These are phyloP conservation scores for Porites lobata DNA, from an alignment of 92 coral and sea anemone genomes.

Conservation along the genomic window DNA sequence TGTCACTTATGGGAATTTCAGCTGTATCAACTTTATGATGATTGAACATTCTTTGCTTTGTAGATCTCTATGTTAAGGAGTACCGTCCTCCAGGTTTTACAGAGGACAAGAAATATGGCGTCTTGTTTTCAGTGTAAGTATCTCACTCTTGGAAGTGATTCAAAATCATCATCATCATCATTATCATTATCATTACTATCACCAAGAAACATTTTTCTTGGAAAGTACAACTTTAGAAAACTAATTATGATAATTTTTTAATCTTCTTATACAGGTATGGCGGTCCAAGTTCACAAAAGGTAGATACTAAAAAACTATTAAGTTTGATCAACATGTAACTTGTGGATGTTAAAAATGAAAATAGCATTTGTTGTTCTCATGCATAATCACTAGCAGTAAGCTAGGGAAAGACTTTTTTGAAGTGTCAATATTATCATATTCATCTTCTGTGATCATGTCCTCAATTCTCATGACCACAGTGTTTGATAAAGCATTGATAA, in stretches of 20 bases:
- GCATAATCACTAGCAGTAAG: no score
- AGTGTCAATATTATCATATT: no score
- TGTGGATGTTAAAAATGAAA: no score
- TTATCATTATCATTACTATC: not conserved
- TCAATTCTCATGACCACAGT: no score
- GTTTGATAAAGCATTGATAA: no score
- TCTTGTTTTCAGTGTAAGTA: slow-evolving; percentile 94
- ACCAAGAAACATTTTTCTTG: not conserved
- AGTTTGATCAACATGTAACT: no score
- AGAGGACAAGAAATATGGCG: slow-evolving; percentile 88
- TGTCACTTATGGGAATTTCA: no score
- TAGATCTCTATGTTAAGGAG: slow-evolving; percentile 83
- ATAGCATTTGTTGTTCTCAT: no score
- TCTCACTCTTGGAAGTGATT: no score
- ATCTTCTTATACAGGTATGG: slow-evolving; percentile 58
- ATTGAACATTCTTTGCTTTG: not conserved
- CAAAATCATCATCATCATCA: not conserved
- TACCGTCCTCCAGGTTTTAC: slow-evolving; percentile 89
- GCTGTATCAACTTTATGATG: no score
- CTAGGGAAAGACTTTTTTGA: no score
- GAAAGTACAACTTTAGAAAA: not conserved
- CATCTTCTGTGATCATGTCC: no score
- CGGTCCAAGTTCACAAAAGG: slow-evolving; percentile 81
- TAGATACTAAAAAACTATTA: not conserved
- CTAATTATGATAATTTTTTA: not conserved